A percentile compares a stretch with the other conserved stretches of the same genome.
phyloP scores from a whole-genome alignment of 2,113 vertebrate species.

The Sinocyclocheilus grahami region DNA sequence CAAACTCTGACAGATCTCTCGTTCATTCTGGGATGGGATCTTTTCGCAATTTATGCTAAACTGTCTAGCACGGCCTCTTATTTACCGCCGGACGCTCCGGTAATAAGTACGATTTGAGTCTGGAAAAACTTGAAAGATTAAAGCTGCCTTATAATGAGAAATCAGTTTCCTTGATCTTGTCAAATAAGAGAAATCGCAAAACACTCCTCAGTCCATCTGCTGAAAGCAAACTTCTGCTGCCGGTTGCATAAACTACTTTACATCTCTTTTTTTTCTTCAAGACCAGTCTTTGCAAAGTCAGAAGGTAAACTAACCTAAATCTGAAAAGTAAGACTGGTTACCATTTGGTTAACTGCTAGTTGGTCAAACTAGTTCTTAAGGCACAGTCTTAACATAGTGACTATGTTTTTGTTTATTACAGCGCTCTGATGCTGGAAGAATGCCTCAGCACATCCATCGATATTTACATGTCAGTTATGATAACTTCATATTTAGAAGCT shows the following conservation, averaged over 20 bases:
- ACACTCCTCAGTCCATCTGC: neutral
- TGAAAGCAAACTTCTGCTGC: neutral
- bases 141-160: neutral
- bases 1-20: slow-evolving; percentile 4
- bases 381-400: too few species aligned
- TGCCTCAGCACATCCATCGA: neutral
- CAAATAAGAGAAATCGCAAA: neutral
- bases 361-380: too few species aligned
- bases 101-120: neutral
- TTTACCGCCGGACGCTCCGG: neutral
- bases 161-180: neutral
- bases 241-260: neutral
- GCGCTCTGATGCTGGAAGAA: neutral
- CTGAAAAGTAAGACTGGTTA: neutral
- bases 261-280: too few species aligned
- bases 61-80: neutral
- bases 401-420: neutral
- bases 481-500: too few species aligned
- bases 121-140: neutral
- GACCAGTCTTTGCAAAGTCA: neutral
- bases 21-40: neutral
- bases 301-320: neutral
- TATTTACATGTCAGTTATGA: too few species aligned
- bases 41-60: neutral
- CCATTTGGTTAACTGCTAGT: too few species aligned